A percentile compares a stretch with the other conserved stretches of the same genome.
Evolutionary conservation across 2,113 vertebrate genomes (phyloP).

Genomic region (Ailuropoda melanoleuca): DNA sequence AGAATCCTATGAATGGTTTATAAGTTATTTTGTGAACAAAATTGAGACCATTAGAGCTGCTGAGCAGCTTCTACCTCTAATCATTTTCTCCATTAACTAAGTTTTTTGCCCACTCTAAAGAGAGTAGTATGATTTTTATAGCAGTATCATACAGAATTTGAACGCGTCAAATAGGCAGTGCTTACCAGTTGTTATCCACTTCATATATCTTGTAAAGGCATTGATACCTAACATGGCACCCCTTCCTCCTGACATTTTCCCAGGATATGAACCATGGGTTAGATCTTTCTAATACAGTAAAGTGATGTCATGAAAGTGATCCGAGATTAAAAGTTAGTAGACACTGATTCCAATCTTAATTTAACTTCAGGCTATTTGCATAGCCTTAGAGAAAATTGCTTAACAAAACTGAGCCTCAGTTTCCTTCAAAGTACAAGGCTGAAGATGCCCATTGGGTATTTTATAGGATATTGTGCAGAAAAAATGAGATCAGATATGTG

Average conservation of each 20-base stretch:
- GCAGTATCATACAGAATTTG: constrained; percentile 1
- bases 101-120: constrained; percentile 7
- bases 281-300: background rate
- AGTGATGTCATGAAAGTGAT: background rate
- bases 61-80: constrained; percentile 61
- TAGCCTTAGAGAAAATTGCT: background rate
- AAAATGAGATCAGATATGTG: background rate
- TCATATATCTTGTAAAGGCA: background rate
- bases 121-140: constrained; percentile 59
- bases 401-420: background rate
- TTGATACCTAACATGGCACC: background rate
- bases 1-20: constrained; percentile 67
- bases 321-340: background rate
- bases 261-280: background rate
- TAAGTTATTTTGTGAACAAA: constrained; percentile 67
- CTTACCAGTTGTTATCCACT: constrained; percentile 16
- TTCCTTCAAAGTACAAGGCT: background rate
- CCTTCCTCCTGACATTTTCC: background rate
- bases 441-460: background rate
- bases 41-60: constrained; percentile 66
- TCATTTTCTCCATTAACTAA: constrained; percentile 68
- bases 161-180: constrained; percentile 11
- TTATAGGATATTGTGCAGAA: background rate
- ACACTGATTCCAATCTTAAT: background rate
- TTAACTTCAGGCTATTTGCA: background rate